Conservation (phyloP, 2,797 vertebrate genomes). For the Acropternis orthonyx region DNA sequence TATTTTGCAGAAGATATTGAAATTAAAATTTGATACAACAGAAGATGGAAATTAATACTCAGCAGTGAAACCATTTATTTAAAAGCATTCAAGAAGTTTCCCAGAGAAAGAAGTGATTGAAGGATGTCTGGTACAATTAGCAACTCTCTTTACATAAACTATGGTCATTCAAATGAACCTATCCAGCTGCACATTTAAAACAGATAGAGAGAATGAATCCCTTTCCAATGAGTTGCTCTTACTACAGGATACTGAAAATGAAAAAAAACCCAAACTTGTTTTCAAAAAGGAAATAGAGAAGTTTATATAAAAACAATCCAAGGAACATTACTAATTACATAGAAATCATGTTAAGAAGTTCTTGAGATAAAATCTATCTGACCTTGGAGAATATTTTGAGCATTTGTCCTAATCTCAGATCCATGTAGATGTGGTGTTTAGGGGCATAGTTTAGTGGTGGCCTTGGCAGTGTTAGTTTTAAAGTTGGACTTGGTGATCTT, state of each 20-base stretch:
- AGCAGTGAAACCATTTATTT: not conserved
- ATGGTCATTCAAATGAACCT: not conserved
- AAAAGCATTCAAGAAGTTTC: not conserved
- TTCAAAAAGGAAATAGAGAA: not conserved
- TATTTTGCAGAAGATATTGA: not conserved
- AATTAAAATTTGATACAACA: not conserved
- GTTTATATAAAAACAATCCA: not conserved
- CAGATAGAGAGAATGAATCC: not conserved
- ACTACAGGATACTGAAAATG: not conserved
- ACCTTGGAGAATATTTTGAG: not conserved
- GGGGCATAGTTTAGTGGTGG: not conserved
- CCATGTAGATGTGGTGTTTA: too few species aligned
- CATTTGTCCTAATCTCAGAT: not conserved
- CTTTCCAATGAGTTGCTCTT: not conserved
- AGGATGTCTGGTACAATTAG: not conserved
- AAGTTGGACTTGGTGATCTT: too few species aligned
- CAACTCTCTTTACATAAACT: not conserved
- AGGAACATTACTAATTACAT: not conserved
- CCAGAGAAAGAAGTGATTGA: not conserved
- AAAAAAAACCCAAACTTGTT: not conserved
- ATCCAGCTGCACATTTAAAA: not conserved
- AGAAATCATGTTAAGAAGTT: not conserved
- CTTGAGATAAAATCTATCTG: not conserved
- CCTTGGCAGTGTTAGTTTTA: not conserved
- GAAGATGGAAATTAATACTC: not conserved